A percentile compares a stretch with the other conserved stretches of the same genome.
phyloP scores from a whole-genome alignment of 35 echinoderm and acorn worm genomes.

The Apostichopus parvimensis region DNA sequence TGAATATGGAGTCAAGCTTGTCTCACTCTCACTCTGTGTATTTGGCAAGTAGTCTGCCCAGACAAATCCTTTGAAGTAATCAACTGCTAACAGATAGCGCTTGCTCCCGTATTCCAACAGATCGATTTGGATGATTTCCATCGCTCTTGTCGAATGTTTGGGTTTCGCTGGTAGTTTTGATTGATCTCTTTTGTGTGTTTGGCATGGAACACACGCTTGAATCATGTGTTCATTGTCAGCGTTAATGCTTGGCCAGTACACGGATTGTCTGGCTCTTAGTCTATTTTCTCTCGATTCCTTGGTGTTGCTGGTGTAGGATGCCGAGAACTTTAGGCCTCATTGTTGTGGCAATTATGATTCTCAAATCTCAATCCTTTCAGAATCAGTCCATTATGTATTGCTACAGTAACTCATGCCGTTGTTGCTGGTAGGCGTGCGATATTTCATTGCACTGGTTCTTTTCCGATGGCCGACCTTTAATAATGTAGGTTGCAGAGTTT shows the following conservation, averaged over 20 bases:
- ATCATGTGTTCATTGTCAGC: slow-evolving; percentile 54
- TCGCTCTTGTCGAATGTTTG: slow-evolving; percentile 29
- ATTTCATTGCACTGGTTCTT: slow-evolving; percentile 44
- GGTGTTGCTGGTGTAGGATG: slow-evolving; percentile 49
- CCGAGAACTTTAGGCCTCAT: slow-evolving; percentile 41
- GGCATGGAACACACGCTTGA: slow-evolving; percentile 14
- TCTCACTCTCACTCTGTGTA: slow-evolving; percentile 32
- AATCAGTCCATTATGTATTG: slow-evolving; percentile 46
- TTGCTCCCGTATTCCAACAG: slow-evolving; percentile 37
- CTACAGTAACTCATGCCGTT: slow-evolving; percentile 12
- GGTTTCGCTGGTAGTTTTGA: slow-evolving; percentile 31
- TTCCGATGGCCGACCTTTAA: background rate
- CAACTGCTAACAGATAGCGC: slow-evolving; percentile 51
- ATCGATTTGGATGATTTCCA: slow-evolving; percentile 56
- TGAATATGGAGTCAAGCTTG: slow-evolving; percentile 40
- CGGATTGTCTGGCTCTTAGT: slow-evolving; percentile 48
- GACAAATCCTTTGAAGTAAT: slow-evolving; percentile 54
- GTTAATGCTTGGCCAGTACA: slow-evolving; percentile 52
- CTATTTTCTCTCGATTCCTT: slow-evolving; percentile 46
- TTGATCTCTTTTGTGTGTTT: slow-evolving; percentile 53
- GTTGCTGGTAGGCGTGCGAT: slow-evolving; percentile 41
- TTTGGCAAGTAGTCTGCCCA: slow-evolving; percentile 41
- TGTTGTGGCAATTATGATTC: slow-evolving; percentile 28
- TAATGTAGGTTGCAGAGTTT: slow-evolving; percentile 38
- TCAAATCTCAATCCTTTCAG: slow-evolving; percentile 17